Evolutionary conservation across 2,888 invertebrate species (phyloP), one percentile per base, ranked within the genome.

Genomic region (Drosophila emarginata): DNA sequence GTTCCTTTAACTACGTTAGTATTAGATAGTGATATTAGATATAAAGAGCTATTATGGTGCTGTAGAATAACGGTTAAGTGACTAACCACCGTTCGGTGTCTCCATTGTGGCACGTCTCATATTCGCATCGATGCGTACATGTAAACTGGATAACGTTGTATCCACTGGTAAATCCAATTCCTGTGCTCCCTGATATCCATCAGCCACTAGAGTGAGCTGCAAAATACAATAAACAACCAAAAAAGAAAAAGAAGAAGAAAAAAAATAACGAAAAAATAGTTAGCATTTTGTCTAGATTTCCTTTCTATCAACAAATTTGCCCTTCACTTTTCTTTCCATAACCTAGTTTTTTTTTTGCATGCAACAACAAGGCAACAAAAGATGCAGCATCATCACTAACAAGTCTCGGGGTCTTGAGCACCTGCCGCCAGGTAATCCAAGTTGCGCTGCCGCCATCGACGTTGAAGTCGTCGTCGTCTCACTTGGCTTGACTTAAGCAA

Each of bases 11-110:
- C 45, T 45, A 45, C 62, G 36, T 36, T 28, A 57, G 39, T 14
- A 50, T 37, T 32, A 57, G 53, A 53, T 60, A 61, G 74, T 59
- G 60, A 32, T 39, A 58, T 62, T 45, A 45, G 45, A 67, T 53
- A 72, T 65, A 65, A 51, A 40, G 56, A 70, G 69, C 23, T 45
- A 15, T 62, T 71, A 62, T 56, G 70, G 63, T 11, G 26, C 57
- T 39, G 23, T 57, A 21, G 45, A 45, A 50, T 57, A 72, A 61
- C 53, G 23, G 26, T 26, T 54, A n/a, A 56, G 12, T 32, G 69
- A 85, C 93, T 92, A 89, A 91, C 91, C 91, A 89, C 91, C 91
- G 91, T 91, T 85, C 90, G 93, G 91, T 90, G 92, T 89, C 76
- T 89, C 86, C 90, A 90, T 72, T 74, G 89, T 87, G 74, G 90